A percentile compares a stretch with the other conserved stretches of the same genome.
Conservation (phyloP, 1,140 invertebrate genomes). For the Drosophila lacertosa region DNA sequence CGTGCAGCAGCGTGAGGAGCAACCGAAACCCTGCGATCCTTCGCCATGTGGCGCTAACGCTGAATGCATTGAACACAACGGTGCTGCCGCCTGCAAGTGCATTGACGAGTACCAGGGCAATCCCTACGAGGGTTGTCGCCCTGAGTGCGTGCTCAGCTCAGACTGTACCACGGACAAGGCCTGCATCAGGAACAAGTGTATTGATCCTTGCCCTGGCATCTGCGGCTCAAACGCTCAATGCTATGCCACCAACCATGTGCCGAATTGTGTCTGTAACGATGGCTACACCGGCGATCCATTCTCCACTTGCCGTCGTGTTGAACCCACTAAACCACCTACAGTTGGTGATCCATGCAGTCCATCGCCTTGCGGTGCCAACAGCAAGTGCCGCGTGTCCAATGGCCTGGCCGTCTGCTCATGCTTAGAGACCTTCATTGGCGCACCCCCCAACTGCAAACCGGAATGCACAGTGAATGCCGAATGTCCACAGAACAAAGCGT, state of each 20-base stretch:
- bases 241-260: slow-evolving; percentile 89
- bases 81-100: slow-evolving; percentile 88
- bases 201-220: slow-evolving; percentile 90
- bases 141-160: slow-evolving; percentile 90
- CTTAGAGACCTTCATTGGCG: slow-evolving; percentile 88
- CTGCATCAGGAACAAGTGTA: slow-evolving; percentile 90
- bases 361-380: slow-evolving; percentile 92
- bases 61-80: slow-evolving; percentile 88
- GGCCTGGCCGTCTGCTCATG: slow-evolving; percentile 92
- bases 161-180: slow-evolving; percentile 90
- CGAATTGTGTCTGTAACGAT: slow-evolving; percentile 89
- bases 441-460: slow-evolving; percentile 88
- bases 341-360: slow-evolving; percentile 88
- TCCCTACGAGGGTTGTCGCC: slow-evolving; percentile 89
- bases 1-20: slow-evolving; percentile 85
- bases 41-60: slow-evolving; percentile 90
- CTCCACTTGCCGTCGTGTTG: slow-evolving; percentile 87
- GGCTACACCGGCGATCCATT: slow-evolving; percentile 92
- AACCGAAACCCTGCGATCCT: slow-evolving; percentile 86
- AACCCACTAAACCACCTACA: slow-evolving; percentile 86
- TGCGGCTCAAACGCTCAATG: slow-evolving; percentile 91
- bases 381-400: slow-evolving; percentile 89
- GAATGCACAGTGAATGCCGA: slow-evolving; percentile 90
- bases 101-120: slow-evolving; percentile 89
- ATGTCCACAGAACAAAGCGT: slow-evolving; percentile 88